Base-by-base conservation (phyloP, 1,140 invertebrate species). In the Pseudachorutes palmiensis region DNA sequence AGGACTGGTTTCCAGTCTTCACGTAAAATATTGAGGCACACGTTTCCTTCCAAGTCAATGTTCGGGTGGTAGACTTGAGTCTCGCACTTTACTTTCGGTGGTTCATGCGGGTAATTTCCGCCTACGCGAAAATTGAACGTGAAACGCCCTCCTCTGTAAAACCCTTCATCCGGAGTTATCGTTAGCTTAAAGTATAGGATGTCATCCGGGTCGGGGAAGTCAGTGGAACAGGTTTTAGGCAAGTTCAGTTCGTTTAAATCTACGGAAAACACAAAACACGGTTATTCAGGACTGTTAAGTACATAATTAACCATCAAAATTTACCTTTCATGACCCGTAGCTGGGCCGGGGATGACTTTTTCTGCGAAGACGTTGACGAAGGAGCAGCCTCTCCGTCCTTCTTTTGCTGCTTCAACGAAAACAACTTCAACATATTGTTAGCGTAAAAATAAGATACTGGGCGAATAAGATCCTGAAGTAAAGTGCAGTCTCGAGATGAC, bases 1-100 rank as follows among this genome's bases (percentile, higher is more conserved):
- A 98, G 83, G 66, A 98, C 95, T 69, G 95, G 95, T 80, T 98
- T 98, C 95, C 95, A 98, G 81, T 98, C 95, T 86, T 98, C 95
- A 76, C 95, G 84, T 66, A 96, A 80, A 76, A 96, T 96, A 80
- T 96, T 96, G 61, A 96, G 81, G 76, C 93, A 96, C 3, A 96
- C 92, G 82, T 96, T 95, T 60, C 93, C 93, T 77, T 95, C 92
- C 66, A 94, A 81, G 81, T 96, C 93, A 78, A 96, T 96, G 77
- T 96, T 96, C 30, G 93, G 93, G 81, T 96, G 93, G 80, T 95
- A 96, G 19, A 96, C 91, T 75, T 89, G 87, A 32, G 91, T 94
- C 80, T 92, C 90, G 80, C 92, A 95, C 79, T 95, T 95, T 2
- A 96, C 92, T 82, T 96, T 96, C 3, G 93, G 92, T 68, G 92